A percentile compares a stretch with the other conserved stretches of the same genome.
These are phyloP conservation scores for Perithous albicinctus DNA, from an alignment of 2,888 invertebrate species.

Conservation along the genomic window DNA sequence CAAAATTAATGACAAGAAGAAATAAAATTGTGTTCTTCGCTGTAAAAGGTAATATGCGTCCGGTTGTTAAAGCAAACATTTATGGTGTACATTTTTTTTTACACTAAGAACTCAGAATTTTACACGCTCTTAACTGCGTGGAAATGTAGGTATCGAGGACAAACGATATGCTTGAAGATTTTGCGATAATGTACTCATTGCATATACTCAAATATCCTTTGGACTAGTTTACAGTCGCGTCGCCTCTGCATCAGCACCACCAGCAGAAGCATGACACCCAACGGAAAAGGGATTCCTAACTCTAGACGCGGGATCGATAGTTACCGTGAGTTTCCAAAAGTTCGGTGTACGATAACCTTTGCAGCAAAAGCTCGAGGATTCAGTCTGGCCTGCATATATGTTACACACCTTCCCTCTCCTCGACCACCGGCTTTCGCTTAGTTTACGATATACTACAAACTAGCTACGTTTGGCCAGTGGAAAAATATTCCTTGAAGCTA, in stretches of 20 bases:
- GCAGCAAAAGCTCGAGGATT: neutral
- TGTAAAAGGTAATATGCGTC: no score
- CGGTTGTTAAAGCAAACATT: no score
- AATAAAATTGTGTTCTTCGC: no score
- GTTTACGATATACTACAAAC: conserved; percentile 15
- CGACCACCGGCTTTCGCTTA: neutral
- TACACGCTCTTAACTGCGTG: neutral
- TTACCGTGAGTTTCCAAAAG: conserved; percentile 37
- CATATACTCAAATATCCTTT: conserved; percentile 38
- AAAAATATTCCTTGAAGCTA: conserved; percentile 10
- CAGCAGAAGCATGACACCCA: conserved; percentile 15
- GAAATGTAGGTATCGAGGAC: neutral
- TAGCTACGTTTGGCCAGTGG: neutral
- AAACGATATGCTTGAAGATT: neutral
- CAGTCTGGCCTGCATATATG: conserved; percentile 3
- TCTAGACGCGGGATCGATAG: conserved; percentile 41
- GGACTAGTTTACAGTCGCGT: conserved; percentile 2
- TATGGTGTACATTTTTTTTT: no score
- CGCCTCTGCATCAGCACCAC: neutral
- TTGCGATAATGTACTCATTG: conserved; percentile 1
- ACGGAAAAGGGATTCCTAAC: conserved; percentile 23
- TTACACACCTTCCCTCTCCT: neutral
- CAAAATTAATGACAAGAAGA: no score
- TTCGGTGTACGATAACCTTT: conserved; percentile 22
- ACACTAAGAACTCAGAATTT: no score